A percentile compares a stretch with the other conserved stretches of the same genome.
Conservation (phyloP, 2,797 vertebrate species). For the Dendrocincla fuliginosa region DNA sequence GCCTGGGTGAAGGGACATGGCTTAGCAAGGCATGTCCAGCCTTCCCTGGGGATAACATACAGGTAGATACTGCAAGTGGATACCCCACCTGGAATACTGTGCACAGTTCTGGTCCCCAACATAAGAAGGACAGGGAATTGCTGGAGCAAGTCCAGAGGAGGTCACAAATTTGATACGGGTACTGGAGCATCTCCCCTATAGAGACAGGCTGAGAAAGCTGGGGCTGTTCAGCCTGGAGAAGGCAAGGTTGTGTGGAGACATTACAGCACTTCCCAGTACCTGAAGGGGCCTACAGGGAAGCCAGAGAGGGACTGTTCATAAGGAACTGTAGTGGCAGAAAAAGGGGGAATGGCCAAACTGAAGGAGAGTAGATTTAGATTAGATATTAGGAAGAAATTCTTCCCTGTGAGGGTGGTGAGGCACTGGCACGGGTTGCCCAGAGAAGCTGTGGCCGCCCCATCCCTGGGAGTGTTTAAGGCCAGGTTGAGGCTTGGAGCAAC, state of each 20-base stretch:
- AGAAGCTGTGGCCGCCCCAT: not conserved
- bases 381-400: not conserved
- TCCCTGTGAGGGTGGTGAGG: fast-evolving
- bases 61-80: not conserved
- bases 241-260: not conserved
- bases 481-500: fast-evolving
- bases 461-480: not conserved
- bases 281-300: not conserved
- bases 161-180: not conserved
- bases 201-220: not conserved
- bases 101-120: not conserved
- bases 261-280: not conserved
- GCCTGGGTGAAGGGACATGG: not conserved
- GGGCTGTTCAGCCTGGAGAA: not conserved
- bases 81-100: not conserved
- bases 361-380: fast-evolving
- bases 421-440: not conserved
- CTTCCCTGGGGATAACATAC: not conserved
- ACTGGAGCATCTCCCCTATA: not conserved
- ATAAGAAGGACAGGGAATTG: not conserved
- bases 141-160: not conserved
- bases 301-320: not conserved
- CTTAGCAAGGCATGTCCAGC: not conserved
- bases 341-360: not conserved
- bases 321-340: not conserved